These are phyloP conservation scores for Calosoma granatense DNA, from an alignment of 1,140 invertebrate species.

Conservation along the genomic window DNA sequence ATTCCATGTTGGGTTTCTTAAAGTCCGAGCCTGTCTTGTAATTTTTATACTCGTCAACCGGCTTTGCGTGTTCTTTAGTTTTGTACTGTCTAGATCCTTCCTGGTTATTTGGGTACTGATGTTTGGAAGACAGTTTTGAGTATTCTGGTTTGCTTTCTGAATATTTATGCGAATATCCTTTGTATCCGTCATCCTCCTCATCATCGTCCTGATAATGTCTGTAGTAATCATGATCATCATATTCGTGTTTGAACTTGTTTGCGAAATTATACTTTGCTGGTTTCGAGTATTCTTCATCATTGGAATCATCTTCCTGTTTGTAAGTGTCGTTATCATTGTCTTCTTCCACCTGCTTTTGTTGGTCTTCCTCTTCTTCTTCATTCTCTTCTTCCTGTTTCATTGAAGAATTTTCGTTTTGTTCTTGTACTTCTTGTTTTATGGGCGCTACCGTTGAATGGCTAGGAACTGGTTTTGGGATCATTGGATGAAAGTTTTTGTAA, in stretches of 20 bases:
- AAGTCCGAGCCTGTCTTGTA: too few relatives aligned
- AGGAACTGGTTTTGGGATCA: background rate
- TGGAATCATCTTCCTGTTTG: conserved; percentile 3
- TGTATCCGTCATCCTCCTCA: conserved; percentile 15
- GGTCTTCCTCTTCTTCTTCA: background rate
- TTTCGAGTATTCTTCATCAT: conserved; percentile 11
- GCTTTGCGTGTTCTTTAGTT: too few relatives aligned
- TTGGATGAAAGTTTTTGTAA: background rate
- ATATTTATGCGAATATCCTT: too few relatives aligned
- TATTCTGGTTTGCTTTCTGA: too few relatives aligned
- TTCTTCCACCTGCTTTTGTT: background rate
- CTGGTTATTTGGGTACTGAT: too few relatives aligned
- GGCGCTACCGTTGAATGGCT: background rate
- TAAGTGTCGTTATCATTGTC: conserved; percentile 10
- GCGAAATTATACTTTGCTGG: background rate
- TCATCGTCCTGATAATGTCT: background rate
- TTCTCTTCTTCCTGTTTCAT: conserved; percentile 13
- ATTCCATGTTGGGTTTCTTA: background rate
- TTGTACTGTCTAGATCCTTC: too few relatives aligned
- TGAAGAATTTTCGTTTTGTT: conserved; percentile 11
- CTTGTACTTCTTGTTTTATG: conserved; percentile 4
- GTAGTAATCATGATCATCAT: background rate
- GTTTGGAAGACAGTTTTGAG: too few relatives aligned
- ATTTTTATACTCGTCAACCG: too few relatives aligned
- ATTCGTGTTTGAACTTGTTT: background rate